These are phyloP conservation scores for Homalodisca vitripennis DNA, from an alignment of 1,140 invertebrate genomes.

Conservation along the genomic window DNA sequence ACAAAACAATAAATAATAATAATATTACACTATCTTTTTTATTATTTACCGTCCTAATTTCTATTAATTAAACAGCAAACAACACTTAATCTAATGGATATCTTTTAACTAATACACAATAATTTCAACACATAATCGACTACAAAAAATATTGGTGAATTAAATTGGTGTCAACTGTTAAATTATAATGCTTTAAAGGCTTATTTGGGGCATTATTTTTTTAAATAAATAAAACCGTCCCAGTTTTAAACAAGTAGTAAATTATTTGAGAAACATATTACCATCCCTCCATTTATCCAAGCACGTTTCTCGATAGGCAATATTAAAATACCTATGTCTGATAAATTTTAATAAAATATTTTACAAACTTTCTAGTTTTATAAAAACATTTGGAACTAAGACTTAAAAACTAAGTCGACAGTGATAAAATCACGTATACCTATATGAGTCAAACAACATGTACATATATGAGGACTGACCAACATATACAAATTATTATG, in stretches of 20 bases:
- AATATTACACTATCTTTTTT: not conserved
- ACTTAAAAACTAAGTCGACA: not conserved
- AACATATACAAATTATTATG: slow-evolving; percentile 9
- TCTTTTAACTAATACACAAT: not conserved
- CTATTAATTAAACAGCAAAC: not conserved
- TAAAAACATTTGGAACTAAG: slow-evolving; percentile 1
- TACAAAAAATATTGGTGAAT: not conserved
- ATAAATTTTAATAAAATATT: slow-evolving; percentile 13
- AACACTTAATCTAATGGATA: slow-evolving; percentile 1
- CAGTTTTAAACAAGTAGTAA: too few relatives aligned
- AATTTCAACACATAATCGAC: not conserved
- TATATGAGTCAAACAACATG: slow-evolving; percentile 3
- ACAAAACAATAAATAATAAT: too few relatives aligned
- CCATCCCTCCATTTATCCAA: too few relatives aligned
- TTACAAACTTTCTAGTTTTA: not conserved
- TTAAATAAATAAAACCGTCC: not conserved
- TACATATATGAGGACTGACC: not conserved
- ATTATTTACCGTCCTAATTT: not conserved
- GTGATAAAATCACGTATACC: slow-evolving; percentile 1
- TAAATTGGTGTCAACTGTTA: too few relatives aligned
- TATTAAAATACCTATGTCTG: slow-evolving; percentile 9
- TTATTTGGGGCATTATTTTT: not conserved
- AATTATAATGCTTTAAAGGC: too few relatives aligned
- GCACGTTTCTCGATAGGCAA: too few relatives aligned
- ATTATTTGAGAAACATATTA: too few relatives aligned